Base-by-base conservation (phyloP, 2,797 vertebrate species). In the Brotogeris chrysoptera region DNA sequence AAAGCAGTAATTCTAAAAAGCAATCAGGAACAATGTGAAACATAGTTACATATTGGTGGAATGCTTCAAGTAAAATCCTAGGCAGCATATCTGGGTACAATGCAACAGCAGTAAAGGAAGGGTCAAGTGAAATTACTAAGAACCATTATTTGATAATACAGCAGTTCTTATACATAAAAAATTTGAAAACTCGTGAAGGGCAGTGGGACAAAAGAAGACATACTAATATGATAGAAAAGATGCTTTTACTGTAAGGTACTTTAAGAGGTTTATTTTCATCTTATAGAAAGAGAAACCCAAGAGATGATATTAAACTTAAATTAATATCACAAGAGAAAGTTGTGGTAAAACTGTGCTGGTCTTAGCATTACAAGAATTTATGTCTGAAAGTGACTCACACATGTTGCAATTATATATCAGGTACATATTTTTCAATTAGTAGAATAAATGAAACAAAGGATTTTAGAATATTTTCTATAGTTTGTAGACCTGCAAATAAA, bases 61-160 rank as follows among this genome's bases (percentile, higher is more conserved):
- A 72, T 27, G 7, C 1, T 4, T 21, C 16, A 69, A 57, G 49
- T 79, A 92, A 74, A 87, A 46, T 25, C 30, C 44, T 32, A 41
- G 43, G 13, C 6, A 73, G 55, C 25, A 32, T 49, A 50, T 12
- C 21, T 47, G 16, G 4, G 38, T 15, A 36, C 8, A 66, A 34
- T 1, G 1, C n/a, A 78, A 71, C 9, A 36, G 38, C 19, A 32
- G 3, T 13, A 30, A 4, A 27, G 17, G 11, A 3, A 2, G 5
- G 1, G 6, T 80, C 60, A 88, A 2, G 0, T 39, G 19, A 36
- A 79, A 76, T 70, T 39, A 8, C 9, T 38, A 21, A 59, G 28
- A 69, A 80, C 25, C 11, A 11, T n/a, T 52, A 24, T 12, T 53
- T 27, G 9, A 34, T 15, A 81, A 30, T 30, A 6, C 4, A 53